Evolutionary conservation across 1,140 invertebrate genomes (phyloP).

Genomic region (Drosophila orena): DNA sequence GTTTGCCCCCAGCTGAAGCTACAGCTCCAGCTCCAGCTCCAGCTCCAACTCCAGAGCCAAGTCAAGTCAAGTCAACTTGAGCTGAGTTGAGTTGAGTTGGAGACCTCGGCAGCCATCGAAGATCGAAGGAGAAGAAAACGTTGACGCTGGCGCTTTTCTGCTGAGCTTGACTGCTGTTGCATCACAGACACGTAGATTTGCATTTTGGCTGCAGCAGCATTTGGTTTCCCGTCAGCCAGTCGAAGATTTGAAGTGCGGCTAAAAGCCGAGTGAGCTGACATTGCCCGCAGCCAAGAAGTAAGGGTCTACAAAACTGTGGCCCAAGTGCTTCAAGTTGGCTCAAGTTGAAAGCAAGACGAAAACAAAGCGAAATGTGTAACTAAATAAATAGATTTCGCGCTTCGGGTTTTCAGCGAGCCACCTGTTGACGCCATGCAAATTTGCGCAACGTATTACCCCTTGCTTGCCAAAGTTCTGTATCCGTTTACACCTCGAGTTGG

Average conservation of each 20-base stretch:
- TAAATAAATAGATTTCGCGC: slow-evolving; percentile 75
- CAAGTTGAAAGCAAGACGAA: slow-evolving; percentile 46
- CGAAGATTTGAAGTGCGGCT: slow-evolving; percentile 18
- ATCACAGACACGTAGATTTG: slow-evolving; percentile 52
- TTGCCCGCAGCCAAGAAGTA: slow-evolving; percentile 36
- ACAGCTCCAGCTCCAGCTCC: too few species aligned
- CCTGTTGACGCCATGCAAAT: slow-evolving; percentile 76
- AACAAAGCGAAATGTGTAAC: slow-evolving; percentile 59
- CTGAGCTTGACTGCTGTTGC: slow-evolving; percentile 69
- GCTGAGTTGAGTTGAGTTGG: slow-evolving; percentile 13
- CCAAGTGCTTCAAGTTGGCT: slow-evolving; percentile 57
- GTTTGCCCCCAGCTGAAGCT: slow-evolving; percentile 36
- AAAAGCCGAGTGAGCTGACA: slow-evolving; percentile 46
- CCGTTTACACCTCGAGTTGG: slow-evolving; percentile 45
- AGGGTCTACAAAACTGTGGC: slow-evolving; percentile 52
- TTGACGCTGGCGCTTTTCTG: slow-evolving; percentile 50
- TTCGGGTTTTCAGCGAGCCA: slow-evolving; percentile 56
- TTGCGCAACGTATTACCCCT: slow-evolving; percentile 64
- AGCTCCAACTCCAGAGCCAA: too few species aligned
- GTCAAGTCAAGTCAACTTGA: not conserved
- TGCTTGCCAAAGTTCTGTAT: slow-evolving; percentile 34
- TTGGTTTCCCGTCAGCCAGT: slow-evolving; percentile 17
- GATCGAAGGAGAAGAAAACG: slow-evolving; percentile 45
- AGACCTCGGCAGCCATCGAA: slow-evolving; percentile 27
- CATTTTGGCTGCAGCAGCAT: slow-evolving; percentile 31